Conservation (phyloP, 2,113 vertebrate genomes). For the Ellobius talpinus region DNA sequence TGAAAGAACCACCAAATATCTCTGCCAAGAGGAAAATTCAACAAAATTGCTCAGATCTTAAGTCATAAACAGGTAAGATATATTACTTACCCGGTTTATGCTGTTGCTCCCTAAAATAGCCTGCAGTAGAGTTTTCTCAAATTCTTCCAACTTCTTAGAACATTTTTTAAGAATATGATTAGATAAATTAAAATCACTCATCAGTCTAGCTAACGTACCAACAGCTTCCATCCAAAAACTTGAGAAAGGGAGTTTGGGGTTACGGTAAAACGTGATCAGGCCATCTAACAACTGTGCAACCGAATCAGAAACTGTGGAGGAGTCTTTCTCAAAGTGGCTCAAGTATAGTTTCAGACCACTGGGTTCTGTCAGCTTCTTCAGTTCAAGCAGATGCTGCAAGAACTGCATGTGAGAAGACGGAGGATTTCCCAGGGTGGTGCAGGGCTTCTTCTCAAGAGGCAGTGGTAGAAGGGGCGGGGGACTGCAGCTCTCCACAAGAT, state of each 20-base stretch:
- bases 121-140: conserved; percentile 87
- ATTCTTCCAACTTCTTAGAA: conserved; percentile 88
- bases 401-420: conserved; percentile 88
- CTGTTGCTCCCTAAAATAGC: conserved; percentile 86
- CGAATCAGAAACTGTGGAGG: conserved; percentile 86
- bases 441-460: conserved; percentile 63
- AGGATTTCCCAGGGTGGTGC: conserved; percentile 24
- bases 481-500: conserved; percentile 54
- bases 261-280: conserved; percentile 86
- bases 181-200: conserved; percentile 85
- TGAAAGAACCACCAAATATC: not conserved
- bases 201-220: conserved; percentile 81
- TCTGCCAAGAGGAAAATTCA: not conserved
- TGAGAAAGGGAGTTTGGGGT: conserved; percentile 81
- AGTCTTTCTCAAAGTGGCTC: conserved; percentile 82
- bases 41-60: not conserved
- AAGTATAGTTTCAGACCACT: conserved; percentile 81
- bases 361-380: conserved; percentile 84
- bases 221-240: conserved; percentile 87
- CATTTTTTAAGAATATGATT: conserved; percentile 85
- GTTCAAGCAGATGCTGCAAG: conserved; percentile 89
- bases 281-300: conserved; percentile 89
- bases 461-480: conserved; percentile 39
- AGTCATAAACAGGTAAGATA: not conserved
- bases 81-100: conserved; percentile 90